Evolutionary conservation across 53 echinoderm and acorn worm genomes (phyloP).

Genomic region (Temnopleurus reevesii): DNA sequence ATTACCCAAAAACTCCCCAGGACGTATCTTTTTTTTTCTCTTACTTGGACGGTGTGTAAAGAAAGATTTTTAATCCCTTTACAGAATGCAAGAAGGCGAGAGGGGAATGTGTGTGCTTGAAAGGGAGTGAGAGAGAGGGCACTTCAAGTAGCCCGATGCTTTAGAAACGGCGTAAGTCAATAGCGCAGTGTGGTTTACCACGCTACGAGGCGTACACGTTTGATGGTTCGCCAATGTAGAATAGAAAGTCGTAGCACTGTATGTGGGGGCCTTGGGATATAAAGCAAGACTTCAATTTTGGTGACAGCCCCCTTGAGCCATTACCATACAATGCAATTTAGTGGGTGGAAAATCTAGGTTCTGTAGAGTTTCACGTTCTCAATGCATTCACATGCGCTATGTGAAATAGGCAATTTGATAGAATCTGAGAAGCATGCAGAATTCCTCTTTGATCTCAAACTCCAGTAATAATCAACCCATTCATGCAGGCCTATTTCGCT

Average conservation of each 20-base stretch:
- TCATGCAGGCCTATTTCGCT: too few species aligned
- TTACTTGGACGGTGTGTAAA: conserved; percentile 21
- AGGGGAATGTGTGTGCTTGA: neutral
- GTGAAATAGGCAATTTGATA: neutral
- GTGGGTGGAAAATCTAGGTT: conserved; percentile 2
- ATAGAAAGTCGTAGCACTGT: neutral
- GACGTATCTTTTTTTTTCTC: neutral
- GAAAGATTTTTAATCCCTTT: conserved; percentile 43
- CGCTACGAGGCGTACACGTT: neutral
- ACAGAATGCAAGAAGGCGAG: neutral
- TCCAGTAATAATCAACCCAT: too few species aligned
- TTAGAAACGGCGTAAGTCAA: conserved; percentile 10
- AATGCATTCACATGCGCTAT: neutral
- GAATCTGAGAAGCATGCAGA: neutral
- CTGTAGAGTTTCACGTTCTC: neutral
- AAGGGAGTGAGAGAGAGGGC: neutral
- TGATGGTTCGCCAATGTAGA: neutral
- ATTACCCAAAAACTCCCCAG: conserved; percentile 16
- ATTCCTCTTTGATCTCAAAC: too few species aligned
- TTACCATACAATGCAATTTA: conserved; percentile 20
- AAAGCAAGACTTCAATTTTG: conserved; percentile 21
- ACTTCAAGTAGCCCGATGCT: neutral
- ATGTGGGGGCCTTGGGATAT: neutral
- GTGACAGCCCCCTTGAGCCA: neutral
- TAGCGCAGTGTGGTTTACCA: conserved; percentile 13